Evolutionary conservation across 2,888 invertebrate genomes (phyloP).

Genomic region (Plusia festucae): DNA sequence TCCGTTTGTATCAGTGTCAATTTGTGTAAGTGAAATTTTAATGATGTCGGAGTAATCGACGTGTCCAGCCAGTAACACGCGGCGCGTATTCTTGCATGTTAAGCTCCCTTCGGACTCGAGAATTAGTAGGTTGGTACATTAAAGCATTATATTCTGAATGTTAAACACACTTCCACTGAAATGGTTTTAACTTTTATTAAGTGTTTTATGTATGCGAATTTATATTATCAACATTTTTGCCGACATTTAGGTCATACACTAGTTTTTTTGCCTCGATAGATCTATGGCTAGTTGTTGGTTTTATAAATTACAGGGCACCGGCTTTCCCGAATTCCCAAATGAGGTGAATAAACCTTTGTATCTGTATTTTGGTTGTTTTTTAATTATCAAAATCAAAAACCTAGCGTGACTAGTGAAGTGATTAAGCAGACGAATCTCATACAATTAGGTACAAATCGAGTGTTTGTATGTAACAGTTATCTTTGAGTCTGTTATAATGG

Average conservation of each 20-base stretch:
- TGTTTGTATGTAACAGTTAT: constrained; percentile 8
- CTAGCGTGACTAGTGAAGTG: constrained; percentile 12
- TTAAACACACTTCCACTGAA: constrained; percentile 20
- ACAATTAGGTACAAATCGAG: constrained; percentile 10
- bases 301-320: too few relatives aligned
- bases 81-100: constrained; percentile 27
- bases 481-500: constrained; percentile 6
- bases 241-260: too few relatives aligned
- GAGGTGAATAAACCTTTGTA: too few relatives aligned
- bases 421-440: constrained; percentile 10
- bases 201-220: not conserved
- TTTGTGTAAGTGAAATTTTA: constrained; percentile 67
- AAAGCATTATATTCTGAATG: constrained; percentile 14
- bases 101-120: constrained; percentile 29
- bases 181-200: constrained; percentile 22
- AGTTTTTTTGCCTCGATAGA: too few relatives aligned
- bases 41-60: constrained; percentile 52
- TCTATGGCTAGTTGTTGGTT: too few relatives aligned
- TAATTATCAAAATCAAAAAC: constrained; percentile 12
- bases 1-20: constrained; percentile 69
- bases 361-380: too few relatives aligned
- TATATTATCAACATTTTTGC: not conserved
- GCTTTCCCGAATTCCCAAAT: too few relatives aligned
- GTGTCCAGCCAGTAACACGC: constrained; percentile 23
- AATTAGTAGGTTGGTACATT: constrained; percentile 10